Conservation (phyloP, 2,888 invertebrate species). For the Himalopsyche japonica region DNA sequence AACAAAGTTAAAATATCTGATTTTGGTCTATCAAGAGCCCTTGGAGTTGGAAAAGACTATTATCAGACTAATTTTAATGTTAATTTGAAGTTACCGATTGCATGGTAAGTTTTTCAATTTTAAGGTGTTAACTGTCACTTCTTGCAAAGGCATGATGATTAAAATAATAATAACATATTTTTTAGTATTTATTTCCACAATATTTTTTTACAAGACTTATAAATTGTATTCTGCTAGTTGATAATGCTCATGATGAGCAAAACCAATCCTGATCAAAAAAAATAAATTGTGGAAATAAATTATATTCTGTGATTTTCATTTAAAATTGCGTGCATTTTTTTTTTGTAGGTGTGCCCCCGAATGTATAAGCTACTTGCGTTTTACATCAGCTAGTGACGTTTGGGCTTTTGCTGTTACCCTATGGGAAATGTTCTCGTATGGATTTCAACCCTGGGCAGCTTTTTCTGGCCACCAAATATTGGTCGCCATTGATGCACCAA, state of each 20-base stretch:
- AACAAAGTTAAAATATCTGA: constrained; percentile 98
- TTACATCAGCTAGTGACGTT: constrained; percentile 95
- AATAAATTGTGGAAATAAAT: too few species aligned
- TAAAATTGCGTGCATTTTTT: background rate
- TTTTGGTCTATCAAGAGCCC: constrained; percentile 91
- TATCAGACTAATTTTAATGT: constrained; percentile 98
- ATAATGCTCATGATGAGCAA: too few species aligned
- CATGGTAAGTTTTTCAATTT: constrained; percentile 80
- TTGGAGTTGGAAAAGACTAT: constrained; percentile 98
- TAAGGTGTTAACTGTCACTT: too few species aligned
- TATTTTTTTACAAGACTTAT: too few species aligned
- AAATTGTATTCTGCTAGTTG: too few species aligned
- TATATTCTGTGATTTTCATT: too few species aligned
- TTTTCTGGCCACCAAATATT: constrained; percentile 92
- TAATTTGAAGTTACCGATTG: constrained; percentile 94
- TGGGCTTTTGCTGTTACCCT: constrained; percentile 99
- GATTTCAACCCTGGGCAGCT: constrained; percentile 97
- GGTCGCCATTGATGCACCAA: constrained; percentile 92
- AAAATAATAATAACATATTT: too few species aligned
- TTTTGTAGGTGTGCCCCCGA: constrained; percentile 91
- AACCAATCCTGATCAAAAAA: too few species aligned
- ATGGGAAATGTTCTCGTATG: constrained; percentile 99
- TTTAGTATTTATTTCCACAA: too few species aligned
- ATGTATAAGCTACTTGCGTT: constrained; percentile 92
- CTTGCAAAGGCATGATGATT: too few species aligned